Evolutionary conservation across 2,113 vertebrate species (phyloP).

Genomic region (Ariopsis seemanni): DNA sequence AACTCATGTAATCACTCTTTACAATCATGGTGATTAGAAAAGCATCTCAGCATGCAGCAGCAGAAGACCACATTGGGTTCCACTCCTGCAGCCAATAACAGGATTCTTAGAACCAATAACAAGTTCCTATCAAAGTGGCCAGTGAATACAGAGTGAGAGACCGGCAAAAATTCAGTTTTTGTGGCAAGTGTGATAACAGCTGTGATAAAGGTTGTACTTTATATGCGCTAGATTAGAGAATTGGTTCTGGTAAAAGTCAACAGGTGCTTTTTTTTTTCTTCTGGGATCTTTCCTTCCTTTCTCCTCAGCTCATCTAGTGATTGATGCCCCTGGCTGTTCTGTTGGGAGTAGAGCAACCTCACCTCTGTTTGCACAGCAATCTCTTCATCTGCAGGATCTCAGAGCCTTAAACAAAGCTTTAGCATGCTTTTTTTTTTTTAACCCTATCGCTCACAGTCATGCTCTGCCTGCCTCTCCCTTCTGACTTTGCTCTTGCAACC

Average conservation of each 20-base stretch:
- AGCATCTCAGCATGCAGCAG: no score
- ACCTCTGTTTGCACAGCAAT: slow-evolving; percentile 5
- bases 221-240: background rate
- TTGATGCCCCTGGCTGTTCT: slow-evolving; percentile 16
- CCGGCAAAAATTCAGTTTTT: background rate
- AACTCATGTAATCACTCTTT: no score
- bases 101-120: no score
- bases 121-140: no score
- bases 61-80: no score
- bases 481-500: background rate
- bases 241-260: background rate
- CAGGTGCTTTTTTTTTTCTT: background rate
- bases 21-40: no score
- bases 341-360: background rate
- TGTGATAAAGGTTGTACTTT: background rate
- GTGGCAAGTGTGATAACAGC: background rate
- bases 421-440: background rate
- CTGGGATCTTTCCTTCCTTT: background rate
- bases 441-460: background rate
- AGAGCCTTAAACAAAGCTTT: slow-evolving; percentile 15
- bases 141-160: background rate
- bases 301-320: background rate
- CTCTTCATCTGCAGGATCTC: background rate
- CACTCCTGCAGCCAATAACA: no score
- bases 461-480: background rate